phyloP scores from a whole-genome alignment of 2,113 vertebrate species.

The Dipodomys merriami region DNA sequence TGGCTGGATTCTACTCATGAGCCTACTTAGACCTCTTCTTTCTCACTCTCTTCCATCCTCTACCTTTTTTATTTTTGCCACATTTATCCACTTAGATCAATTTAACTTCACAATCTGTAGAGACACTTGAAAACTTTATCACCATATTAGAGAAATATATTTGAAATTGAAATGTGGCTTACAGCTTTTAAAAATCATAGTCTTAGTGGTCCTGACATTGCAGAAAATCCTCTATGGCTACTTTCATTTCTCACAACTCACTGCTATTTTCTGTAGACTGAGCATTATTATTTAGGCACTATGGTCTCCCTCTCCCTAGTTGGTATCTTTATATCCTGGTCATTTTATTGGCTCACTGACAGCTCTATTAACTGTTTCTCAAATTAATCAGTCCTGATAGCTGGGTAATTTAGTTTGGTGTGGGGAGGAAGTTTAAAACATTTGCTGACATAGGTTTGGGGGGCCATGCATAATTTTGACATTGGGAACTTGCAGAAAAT shows the following conservation, averaged over 20 bases:
- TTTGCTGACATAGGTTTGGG: slow-evolving; percentile 26
- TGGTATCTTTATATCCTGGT: not conserved
- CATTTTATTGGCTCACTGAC: slow-evolving; percentile 26
- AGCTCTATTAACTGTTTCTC: slow-evolving; percentile 9
- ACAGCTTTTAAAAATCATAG: not conserved
- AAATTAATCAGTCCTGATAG: slow-evolving; percentile 14
- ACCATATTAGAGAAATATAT: not conserved
- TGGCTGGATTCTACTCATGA: not conserved
- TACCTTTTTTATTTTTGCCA: not conserved
- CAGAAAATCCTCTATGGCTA: not conserved
- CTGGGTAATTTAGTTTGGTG: not conserved
- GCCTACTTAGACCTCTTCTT: not conserved
- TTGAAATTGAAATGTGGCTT: not conserved
- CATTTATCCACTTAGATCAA: not conserved
- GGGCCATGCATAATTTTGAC: slow-evolving; percentile 27
- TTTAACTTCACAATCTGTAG: not conserved
- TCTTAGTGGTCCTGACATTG: not conserved
- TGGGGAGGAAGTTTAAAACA: slow-evolving; percentile 40
- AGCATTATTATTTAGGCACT: not conserved
- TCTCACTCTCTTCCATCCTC: not conserved
- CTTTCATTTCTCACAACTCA: not conserved
- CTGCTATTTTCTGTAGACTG: not conserved
- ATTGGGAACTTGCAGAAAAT: slow-evolving; percentile 27
- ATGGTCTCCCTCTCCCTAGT: not conserved
- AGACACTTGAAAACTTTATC: not conserved